A percentile compares a stretch with the other conserved stretches of the same genome.
phyloP scores from a whole-genome alignment of 1,140 invertebrate species.

The Oscheius sp. region DNA sequence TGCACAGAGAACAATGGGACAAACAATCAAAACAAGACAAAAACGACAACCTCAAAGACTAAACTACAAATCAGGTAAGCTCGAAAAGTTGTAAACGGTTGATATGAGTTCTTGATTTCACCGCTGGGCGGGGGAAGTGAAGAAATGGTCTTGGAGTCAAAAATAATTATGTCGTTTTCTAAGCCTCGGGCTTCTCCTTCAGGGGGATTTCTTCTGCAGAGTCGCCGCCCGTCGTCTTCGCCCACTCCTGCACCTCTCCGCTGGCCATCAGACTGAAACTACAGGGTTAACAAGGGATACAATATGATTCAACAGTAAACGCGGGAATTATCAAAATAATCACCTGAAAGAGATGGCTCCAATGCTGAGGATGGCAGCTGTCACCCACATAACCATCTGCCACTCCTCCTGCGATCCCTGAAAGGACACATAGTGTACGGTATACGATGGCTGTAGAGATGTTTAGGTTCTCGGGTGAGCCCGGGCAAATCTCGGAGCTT shows the following conservation, averaged over 20 bases:
- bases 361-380: conserved; percentile 56
- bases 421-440: conserved; percentile 30
- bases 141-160: background rate
- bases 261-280: conserved; percentile 58
- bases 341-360: conserved; percentile 51
- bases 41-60: too few relatives aligned
- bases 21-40: too few relatives aligned
- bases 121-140: background rate
- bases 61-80: too few relatives aligned
- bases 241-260: conserved; percentile 58
- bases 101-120: background rate
- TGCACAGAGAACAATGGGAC: too few relatives aligned
- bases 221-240: conserved; percentile 13
- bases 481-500: conserved; percentile 8
- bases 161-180: too few relatives aligned
- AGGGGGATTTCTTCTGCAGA: background rate
- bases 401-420: conserved; percentile 62
- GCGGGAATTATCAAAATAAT: too few relatives aligned
- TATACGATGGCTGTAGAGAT: conserved; percentile 18
- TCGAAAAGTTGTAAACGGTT: too few relatives aligned
- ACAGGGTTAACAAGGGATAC: background rate
- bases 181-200: background rate
- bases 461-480: background rate
- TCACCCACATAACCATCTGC: conserved; percentile 62
- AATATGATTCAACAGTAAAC: too few relatives aligned